phyloP scores from a whole-genome alignment of 2,797 vertebrate species.

The Sebastes glaucus region DNA sequence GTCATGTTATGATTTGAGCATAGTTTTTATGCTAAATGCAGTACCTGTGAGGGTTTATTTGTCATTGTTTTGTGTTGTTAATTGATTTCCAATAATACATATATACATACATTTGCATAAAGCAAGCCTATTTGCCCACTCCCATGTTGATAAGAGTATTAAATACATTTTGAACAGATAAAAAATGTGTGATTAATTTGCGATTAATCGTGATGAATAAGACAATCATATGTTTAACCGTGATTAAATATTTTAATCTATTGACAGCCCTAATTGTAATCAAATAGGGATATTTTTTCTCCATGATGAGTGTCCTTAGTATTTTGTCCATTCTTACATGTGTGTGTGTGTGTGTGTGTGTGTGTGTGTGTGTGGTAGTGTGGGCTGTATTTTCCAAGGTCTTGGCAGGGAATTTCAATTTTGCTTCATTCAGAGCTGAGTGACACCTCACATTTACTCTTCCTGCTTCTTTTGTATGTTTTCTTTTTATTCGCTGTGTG shows the following conservation, averaged over 20 bases:
- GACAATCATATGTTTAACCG: too few species aligned
- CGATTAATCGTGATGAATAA: too few species aligned
- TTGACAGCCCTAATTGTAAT: not conserved
- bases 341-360: not conserved
- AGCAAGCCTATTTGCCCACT: too few species aligned
- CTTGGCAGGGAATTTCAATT: not conserved
- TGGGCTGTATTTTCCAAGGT: not conserved
- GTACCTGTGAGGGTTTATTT: too few species aligned
- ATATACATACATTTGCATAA: too few species aligned
- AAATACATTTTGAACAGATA: too few species aligned
- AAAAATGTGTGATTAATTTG: too few species aligned
- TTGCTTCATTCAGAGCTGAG: slow-evolving; percentile 1
- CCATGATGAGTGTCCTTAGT: not conserved
- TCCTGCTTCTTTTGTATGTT: not conserved
- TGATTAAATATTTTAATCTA: too few species aligned
- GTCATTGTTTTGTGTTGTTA: too few species aligned
- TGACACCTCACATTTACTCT: not conserved
- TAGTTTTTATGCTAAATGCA: accelerated
- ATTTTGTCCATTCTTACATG: not conserved
- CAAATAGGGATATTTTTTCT: not conserved
- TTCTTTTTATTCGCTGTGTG: not conserved
- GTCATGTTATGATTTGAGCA: too few species aligned
- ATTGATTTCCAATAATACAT: too few species aligned
- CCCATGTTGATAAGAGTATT: too few species aligned
- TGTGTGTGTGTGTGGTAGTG: not conserved